Base-by-base conservation (phyloP, 2,888 invertebrate species). In the Pseudococcus longispinus region DNA sequence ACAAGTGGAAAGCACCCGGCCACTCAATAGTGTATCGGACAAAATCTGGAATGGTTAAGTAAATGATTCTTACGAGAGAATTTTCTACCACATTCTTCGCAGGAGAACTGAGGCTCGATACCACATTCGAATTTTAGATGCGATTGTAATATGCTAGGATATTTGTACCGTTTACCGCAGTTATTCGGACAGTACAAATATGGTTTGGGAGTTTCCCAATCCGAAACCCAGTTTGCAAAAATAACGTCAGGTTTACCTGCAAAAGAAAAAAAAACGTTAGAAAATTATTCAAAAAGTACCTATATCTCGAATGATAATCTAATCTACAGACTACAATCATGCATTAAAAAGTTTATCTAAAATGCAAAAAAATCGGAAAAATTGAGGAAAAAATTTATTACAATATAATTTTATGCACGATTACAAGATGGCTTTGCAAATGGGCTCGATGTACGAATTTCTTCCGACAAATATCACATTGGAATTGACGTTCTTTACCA, bases 61-160 rank as follows among this genome's bases (percentile, higher is more conserved):
- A 60, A 84, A 20, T 88, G 86, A 9, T 13, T 20, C 11, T 20
- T 89, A 84, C 90, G 90, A 29, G 83, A 85, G 87, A 89, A 89
- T 70, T 87, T 88, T 55, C 89, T 88, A 9, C 74, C 44, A 88
- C 91, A 91, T 46, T 89, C 87, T 0, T 89, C 89, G 87, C 91
- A 91, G 42, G 89, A 88, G 87, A 91, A 91, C 60, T 89, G 89
- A 11, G 90, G 90, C 84, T 89, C 89, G 65, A 89, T 89, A 15
- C 91, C 91, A 88, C 92, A 92, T 87, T 92, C 92, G 88, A 91
- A 91, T 37, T 90, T 90, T 44, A 88, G 89, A 90, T 95, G 95
- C 89, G 95, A 93, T 90, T 94, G 92, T 89, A 95, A 92, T 23
- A 95, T 94, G 89, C 94, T 94, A 91, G 94, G 94, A 91, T 94